These are phyloP conservation scores for Rhadinocentrus ornatus DNA, from an alignment of 2,797 vertebrate genomes.

Conservation along the genomic window DNA sequence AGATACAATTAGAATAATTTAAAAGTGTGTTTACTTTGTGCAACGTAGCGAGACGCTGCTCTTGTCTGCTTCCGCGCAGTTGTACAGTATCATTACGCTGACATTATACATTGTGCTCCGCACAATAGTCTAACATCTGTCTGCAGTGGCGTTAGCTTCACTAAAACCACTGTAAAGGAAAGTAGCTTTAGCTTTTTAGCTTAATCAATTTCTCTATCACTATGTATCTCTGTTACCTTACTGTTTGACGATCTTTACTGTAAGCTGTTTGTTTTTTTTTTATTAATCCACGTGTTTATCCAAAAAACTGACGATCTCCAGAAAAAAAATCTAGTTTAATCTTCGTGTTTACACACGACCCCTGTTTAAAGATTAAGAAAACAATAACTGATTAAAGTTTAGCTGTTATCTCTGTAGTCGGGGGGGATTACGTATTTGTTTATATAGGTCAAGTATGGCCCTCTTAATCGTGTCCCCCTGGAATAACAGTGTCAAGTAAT, in stretches of 20 bases:
- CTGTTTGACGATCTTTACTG: not conserved
- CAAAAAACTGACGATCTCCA: not conserved
- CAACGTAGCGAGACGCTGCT: not conserved
- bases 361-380: not conserved
- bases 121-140: constrained; percentile 58
- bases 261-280: not conserved
- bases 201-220: not conserved
- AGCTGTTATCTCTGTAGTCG: constrained; percentile 14
- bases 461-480: constrained; percentile 16
- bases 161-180: not conserved
- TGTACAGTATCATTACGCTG: not conserved
- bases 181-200: not conserved
- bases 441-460: constrained; percentile 54
- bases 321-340: not conserved
- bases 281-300: not conserved
- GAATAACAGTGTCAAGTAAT: constrained; percentile 4
- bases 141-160: constrained; percentile 4
- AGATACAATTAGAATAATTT: not conserved
- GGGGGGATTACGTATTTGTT: constrained; percentile 35
- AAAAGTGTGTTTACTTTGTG: fast-evolving
- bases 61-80: not conserved
- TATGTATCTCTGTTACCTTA: not conserved
- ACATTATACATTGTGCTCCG: constrained; percentile 19
- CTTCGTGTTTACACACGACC: constrained; percentile 1
- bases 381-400: not conserved